Conservation (phyloP, 2,113 vertebrate species). For the Eidolon helvum region DNA sequence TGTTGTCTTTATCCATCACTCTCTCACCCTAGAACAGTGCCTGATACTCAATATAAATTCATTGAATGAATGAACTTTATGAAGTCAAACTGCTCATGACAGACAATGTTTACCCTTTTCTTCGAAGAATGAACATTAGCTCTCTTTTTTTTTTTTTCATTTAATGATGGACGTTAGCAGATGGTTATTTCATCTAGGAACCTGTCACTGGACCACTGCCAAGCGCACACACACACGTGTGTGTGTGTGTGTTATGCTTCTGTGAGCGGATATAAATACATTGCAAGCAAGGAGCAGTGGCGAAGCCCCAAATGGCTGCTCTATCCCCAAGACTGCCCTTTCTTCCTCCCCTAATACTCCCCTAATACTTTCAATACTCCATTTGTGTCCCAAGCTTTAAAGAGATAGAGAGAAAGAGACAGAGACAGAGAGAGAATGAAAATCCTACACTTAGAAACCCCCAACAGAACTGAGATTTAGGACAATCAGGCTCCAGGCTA, state of each 20-base stretch:
- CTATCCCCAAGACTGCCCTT: neutral
- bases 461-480: neutral
- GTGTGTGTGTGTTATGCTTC: neutral
- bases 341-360: neutral
- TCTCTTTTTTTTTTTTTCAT: neutral
- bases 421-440: neutral
- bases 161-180: neutral
- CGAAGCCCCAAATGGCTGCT: neutral
- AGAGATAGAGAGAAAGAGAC: too few species aligned
- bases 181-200: neutral
- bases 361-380: neutral
- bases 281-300: neutral
- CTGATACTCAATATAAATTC: neutral
- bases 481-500: neutral
- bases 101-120: neutral
- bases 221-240: accelerated
- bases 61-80: neutral
- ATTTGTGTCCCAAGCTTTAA: neutral
- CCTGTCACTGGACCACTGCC: neutral
- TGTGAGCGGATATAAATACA: neutral
- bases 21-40: neutral
- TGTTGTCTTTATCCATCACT: neutral
- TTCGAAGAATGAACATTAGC: neutral
- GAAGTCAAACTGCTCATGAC: neutral
- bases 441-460: neutral